These are phyloP conservation scores for Cavia aperea DNA, from an alignment of 2,113 vertebrate genomes.

Conservation along the genomic window DNA sequence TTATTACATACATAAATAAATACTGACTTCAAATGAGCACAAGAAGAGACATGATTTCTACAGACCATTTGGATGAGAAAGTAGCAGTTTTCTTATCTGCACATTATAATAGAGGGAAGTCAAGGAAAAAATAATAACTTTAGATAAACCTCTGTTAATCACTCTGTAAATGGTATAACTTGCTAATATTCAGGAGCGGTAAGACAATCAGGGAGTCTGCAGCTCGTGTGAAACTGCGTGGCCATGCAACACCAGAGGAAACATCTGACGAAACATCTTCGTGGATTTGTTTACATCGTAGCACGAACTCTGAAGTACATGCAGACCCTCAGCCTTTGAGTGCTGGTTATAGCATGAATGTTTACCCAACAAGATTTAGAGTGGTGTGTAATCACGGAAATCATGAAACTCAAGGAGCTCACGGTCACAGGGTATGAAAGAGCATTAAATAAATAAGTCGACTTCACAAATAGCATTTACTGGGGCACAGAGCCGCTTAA, in stretches of 20 bases:
- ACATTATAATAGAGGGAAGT: slow-evolving; percentile 81
- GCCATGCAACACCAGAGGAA: slow-evolving; percentile 85
- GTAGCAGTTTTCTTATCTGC: slow-evolving; percentile 74
- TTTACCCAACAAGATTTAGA: slow-evolving; percentile 77
- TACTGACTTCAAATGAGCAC: slow-evolving; percentile 87
- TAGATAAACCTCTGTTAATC: slow-evolving; percentile 84
- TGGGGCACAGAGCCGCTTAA: accelerated
- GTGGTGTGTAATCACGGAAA: slow-evolving; percentile 55
- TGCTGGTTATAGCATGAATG: slow-evolving; percentile 74
- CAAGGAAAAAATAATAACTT: slow-evolving; percentile 77
- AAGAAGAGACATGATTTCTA: slow-evolving; percentile 83
- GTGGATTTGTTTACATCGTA: slow-evolving; percentile 80
- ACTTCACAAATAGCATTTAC: slow-evolving; percentile 50
- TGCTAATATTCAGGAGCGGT: slow-evolving; percentile 83
- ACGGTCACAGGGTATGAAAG: slow-evolving; percentile 45
- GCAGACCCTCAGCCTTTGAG: slow-evolving; percentile 77
- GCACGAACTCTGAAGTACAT: slow-evolving; percentile 80
- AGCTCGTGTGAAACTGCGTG: slow-evolving; percentile 79
- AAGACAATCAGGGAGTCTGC: slow-evolving; percentile 81
- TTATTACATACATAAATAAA: slow-evolving; percentile 95
- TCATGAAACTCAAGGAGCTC: slow-evolving; percentile 48
- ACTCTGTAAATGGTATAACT: slow-evolving; percentile 80
- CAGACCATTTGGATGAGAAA: slow-evolving; percentile 80
- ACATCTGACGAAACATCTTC: slow-evolving; percentile 71
- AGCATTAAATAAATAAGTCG: slow-evolving; percentile 64